Evolutionary conservation across 2,113 vertebrate species (phyloP).

Genomic region (Halcyon malimbica): DNA sequence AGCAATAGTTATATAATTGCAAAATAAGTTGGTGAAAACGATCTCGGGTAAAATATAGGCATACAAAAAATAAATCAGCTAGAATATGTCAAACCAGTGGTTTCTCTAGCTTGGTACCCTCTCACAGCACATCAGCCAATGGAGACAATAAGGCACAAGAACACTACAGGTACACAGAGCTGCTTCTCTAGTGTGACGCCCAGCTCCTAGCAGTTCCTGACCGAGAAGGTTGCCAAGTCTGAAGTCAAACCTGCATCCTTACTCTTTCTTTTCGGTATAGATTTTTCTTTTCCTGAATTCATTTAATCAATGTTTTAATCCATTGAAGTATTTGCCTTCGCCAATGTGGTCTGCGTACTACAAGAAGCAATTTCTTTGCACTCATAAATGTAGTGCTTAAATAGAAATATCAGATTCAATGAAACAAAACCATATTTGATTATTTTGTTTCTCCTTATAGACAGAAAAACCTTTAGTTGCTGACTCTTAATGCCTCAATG

Average conservation of each 20-base stretch:
- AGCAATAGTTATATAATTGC: neutral
- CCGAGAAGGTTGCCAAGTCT: neutral
- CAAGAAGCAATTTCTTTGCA: neutral
- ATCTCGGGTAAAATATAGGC: neutral
- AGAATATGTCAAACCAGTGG: neutral
- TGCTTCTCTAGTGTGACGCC: neutral
- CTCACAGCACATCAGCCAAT: neutral
- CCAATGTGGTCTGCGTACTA: accelerated
- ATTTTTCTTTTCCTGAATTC: neutral
- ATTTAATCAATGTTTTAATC: neutral
- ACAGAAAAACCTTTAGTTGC: neutral
- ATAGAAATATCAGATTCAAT: neutral
- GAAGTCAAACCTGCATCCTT: neutral
- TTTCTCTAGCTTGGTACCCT: neutral
- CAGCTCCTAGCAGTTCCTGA: neutral
- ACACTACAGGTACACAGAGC: neutral
- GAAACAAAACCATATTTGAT: neutral
- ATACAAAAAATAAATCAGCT: neutral
- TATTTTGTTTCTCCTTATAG: neutral
- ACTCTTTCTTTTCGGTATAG: neutral
- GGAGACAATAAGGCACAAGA: neutral
- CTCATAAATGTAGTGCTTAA: neutral
- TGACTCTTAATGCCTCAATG: neutral
- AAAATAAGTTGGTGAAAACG: neutral
- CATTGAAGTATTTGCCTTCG: neutral